Percentiles rank a stretch among this genome's conserved stretches.
These are phyloP conservation scores for Nemoura dubitans DNA, from an alignment of 2,888 invertebrate species.

Conservation along the genomic window DNA sequence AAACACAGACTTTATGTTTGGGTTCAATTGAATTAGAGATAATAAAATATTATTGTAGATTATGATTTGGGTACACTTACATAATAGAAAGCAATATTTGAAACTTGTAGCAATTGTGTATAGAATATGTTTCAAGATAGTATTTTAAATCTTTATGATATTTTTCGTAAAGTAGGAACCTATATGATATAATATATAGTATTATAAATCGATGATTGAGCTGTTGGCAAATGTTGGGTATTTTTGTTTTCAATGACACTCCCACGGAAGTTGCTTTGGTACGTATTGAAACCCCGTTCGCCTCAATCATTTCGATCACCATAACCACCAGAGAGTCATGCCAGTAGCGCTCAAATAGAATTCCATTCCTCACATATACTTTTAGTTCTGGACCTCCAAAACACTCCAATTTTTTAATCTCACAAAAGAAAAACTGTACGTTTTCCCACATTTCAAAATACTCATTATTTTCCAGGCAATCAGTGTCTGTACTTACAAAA, in stretches of 20 bases:
- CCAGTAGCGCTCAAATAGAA: neutral
- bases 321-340: neutral
- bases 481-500: neutral
- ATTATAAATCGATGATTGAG: neutral
- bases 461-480: neutral
- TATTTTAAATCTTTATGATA: neutral
- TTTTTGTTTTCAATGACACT: slow-evolving; percentile 52
- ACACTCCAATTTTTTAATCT: neutral
- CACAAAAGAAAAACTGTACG: neutral
- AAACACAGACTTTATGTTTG: too few species aligned
- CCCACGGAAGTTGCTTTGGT: slow-evolving; percentile 48
- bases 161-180: neutral
- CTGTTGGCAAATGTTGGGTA: slow-evolving; percentile 46
- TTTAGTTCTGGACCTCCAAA: too few species aligned
- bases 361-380: neutral
- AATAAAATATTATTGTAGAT: too few species aligned
- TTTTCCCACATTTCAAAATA: neutral
- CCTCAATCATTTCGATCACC: neutral
- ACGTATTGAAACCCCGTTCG: slow-evolving; percentile 45
- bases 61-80: too few species aligned
- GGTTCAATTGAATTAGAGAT: too few species aligned
- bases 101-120: too few species aligned
- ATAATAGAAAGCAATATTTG: too few species aligned
- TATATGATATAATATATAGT: too few species aligned
- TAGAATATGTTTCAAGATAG: neutral